Evolutionary conservation across 2,113 vertebrate genomes (phyloP), one percentile per base, ranked within the genome.

Genomic region (Nanorana parkeri): DNA sequence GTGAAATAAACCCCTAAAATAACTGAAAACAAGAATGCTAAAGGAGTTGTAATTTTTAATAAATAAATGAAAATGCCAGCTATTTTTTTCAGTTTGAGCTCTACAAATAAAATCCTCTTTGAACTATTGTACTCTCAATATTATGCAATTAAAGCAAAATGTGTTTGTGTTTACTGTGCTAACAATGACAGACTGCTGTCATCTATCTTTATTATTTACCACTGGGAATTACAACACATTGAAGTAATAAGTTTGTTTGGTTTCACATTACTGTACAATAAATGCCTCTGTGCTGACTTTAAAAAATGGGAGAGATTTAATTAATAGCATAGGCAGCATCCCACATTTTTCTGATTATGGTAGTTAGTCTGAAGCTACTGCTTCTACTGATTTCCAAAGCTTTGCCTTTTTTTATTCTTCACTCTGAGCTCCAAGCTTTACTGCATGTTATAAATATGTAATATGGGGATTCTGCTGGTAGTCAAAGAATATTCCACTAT

Each of bases 361-460:
- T 74, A 36, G 54, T 73, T 84, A 68, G 28, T 2, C 56, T 75
- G 79, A 80, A 83, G 80, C 66, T 4, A 77, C 17, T 0, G 19
- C 63, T 85, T 83, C 29, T 79, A 66, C 74, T 1, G 20, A 78
- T 19, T 85, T 56, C 8, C n/a, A 32, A 72, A 52, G 60, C 82
- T 86, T 28, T 2, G 0, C 51, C 85, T 84, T 68, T 21, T 55
- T 66, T 56, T 74, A 72, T 80, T 87, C 89, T 87, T 83, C 76
- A 64, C 84, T 86, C 73, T 63, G 0, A 0, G 56, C 78, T 86
- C 83, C 68, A 71, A 87, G 71, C 36, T 78, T 89, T 86, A 82
- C 61, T 73, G 77, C 78, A 28, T 16, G 52, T 68, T 84, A 84
- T 88, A 88, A 89, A 91, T 86, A 87, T 68, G 78, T 80, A 89